These are phyloP conservation scores for Synanthedon myopaeformis DNA, from an alignment of 2,888 invertebrate species.

Conservation along the genomic window DNA sequence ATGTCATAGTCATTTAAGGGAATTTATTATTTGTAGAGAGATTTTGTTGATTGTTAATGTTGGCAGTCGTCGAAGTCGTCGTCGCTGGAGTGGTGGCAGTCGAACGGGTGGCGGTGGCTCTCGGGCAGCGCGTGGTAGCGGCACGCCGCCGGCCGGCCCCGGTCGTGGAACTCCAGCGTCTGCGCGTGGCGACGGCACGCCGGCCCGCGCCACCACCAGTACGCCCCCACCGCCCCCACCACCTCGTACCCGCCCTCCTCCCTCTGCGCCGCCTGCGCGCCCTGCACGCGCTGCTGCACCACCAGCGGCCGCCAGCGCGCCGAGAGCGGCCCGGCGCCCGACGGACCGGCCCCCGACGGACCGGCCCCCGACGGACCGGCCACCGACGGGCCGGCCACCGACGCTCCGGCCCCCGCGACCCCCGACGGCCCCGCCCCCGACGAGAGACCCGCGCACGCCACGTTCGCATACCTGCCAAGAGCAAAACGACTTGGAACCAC, in stretches of 20 bases:
- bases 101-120: constrained; percentile 19
- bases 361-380: constrained; percentile 1
- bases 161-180: constrained; percentile 44
- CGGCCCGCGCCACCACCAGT: constrained; percentile 11
- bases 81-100: constrained; percentile 39
- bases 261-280: constrained; percentile 2
- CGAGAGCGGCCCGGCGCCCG: constrained; percentile 6
- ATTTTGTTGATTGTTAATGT: no score
- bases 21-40: no score
- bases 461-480: constrained; percentile 27
- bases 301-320: constrained; percentile 9
- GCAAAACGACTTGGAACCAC: no score
- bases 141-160: constrained; percentile 14
- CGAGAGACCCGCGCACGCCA: constrained; percentile 1
- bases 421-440: constrained; percentile 3
- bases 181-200: constrained; percentile 22
- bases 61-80: constrained; percentile 61
- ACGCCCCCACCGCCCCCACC: constrained; percentile 14
- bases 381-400: constrained; percentile 19
- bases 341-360: neutral
- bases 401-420: constrained; percentile 4
- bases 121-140: constrained; percentile 30
- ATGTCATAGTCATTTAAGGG: no score
- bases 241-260: constrained; percentile 18
- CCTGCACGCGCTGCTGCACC: constrained; percentile 4